Conservation (phyloP, 2,888 invertebrate species). For the Protodeltote pygarga region DNA sequence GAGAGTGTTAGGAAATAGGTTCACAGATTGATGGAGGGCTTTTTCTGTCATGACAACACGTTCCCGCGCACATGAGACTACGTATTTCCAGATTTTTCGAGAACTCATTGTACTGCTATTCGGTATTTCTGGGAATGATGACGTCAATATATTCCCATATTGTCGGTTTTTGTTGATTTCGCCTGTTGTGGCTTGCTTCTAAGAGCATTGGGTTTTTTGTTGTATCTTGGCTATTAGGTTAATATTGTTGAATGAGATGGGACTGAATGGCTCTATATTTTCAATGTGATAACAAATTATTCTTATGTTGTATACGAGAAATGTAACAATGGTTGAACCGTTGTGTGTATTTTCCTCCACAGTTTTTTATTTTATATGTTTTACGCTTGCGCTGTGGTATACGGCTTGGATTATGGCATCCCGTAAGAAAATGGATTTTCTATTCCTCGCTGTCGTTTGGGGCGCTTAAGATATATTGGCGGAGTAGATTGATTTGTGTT, state of each 20-base stretch:
- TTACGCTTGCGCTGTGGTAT: no score
- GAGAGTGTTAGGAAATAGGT: slow-evolving; percentile 73
- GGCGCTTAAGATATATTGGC: no score
- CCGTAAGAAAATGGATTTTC: no score
- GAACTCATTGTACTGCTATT: slow-evolving; percentile 57
- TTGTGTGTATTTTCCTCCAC: no score
- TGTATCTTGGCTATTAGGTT: slow-evolving; percentile 11
- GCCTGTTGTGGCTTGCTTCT: slow-evolving; percentile 16
- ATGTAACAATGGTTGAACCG: slow-evolving; percentile 19
- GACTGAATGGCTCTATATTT: slow-evolving; percentile 29
- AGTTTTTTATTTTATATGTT: no score
- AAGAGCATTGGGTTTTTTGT: slow-evolving; percentile 11
- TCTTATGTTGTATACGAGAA: slow-evolving; percentile 12
- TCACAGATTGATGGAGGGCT: slow-evolving; percentile 76
- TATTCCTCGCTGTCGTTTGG: no score
- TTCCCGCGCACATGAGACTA: slow-evolving; percentile 64
- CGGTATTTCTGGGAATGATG: slow-evolving; percentile 56
- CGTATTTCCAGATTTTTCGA: slow-evolving; percentile 68
- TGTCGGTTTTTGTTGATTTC: slow-evolving; percentile 30
- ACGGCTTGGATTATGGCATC: no score
- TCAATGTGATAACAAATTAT: slow-evolving; percentile 31
- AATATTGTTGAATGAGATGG: slow-evolving; percentile 4
- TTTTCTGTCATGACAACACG: slow-evolving; percentile 77
- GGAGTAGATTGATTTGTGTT: no score
- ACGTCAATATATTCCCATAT: slow-evolving; percentile 56